These are phyloP conservation scores for Cranoglanis bouderius DNA, from an alignment of 2,113 vertebrate species.

Conservation along the genomic window DNA sequence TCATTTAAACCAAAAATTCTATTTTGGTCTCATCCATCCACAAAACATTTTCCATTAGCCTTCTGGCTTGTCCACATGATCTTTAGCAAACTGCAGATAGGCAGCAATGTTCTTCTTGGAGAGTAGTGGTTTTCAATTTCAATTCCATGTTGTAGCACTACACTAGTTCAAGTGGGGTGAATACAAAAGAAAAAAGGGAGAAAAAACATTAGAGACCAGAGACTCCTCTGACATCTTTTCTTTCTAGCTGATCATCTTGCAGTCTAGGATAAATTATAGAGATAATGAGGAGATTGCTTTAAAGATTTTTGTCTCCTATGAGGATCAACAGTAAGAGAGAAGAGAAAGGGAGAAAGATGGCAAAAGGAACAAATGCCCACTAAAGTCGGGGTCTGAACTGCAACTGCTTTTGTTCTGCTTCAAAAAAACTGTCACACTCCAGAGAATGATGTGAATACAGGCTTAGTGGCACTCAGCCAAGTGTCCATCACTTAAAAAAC, in stretches of 20 bases:
- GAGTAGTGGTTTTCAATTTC: too few relatives aligned
- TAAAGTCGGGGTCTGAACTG: not conserved
- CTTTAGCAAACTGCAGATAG: too few relatives aligned
- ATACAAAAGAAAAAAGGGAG: not conserved
- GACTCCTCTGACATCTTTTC: not conserved
- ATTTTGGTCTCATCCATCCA: too few relatives aligned
- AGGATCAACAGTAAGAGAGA: not conserved
- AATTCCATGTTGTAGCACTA: not conserved
- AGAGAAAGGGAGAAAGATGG: not conserved
- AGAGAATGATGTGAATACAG: conserved; percentile 22
- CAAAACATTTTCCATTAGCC: too few relatives aligned
- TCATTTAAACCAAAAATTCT: too few relatives aligned
- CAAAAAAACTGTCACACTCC: conserved; percentile 15
- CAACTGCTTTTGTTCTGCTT: conserved; percentile 16
- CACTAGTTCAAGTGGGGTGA: not conserved
- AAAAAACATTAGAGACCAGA: not conserved
- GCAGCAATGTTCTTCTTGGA: too few relatives aligned
- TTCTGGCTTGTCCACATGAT: too few relatives aligned
- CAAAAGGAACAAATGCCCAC: not conserved
- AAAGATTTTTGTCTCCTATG: not conserved
- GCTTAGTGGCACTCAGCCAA: not conserved
- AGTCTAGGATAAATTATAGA: not conserved
- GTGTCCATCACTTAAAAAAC: not conserved
- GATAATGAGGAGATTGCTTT: not conserved
- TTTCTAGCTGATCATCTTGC: not conserved